Evolutionary conservation across 2,888 invertebrate genomes (phyloP).

Genomic region (Oscheius sp.): DNA sequence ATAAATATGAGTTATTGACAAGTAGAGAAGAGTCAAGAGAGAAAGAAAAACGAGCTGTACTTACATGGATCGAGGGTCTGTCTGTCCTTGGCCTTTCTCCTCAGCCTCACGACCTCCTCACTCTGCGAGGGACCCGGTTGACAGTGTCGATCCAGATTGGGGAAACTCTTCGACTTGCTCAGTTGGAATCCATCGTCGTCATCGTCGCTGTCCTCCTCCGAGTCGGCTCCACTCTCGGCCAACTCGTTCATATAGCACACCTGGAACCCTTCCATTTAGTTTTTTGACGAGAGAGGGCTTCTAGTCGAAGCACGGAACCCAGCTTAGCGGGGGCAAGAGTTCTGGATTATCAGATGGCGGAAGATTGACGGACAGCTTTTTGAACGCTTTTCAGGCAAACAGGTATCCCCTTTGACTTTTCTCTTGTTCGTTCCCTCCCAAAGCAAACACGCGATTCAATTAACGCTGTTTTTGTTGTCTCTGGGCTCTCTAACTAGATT

Average conservation of each 20-base stretch:
- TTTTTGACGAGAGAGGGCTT: background rate
- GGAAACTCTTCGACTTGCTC: constrained; percentile 47
- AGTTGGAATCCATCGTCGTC: constrained; percentile 23
- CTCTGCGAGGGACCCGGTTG: constrained; percentile 25
- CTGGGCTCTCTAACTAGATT: too few relatives aligned
- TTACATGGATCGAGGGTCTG: constrained; percentile 35
- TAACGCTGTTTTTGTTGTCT: too few relatives aligned
- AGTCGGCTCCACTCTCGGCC: constrained; percentile 47
- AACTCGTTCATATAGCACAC: constrained; percentile 76
- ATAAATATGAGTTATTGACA: too few relatives aligned
- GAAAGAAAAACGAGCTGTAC: background rate
- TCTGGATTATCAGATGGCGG: constrained; percentile 21
- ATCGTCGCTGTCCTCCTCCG: constrained; percentile 40
- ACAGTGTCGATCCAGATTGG: constrained; percentile 41
- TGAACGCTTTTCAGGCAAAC: background rate
- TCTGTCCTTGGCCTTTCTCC: constrained; percentile 30
- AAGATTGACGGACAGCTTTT: background rate
- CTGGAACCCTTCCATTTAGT: constrained; percentile 78
- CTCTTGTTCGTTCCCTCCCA: too few relatives aligned
- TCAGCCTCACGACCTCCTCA: constrained; percentile 22
- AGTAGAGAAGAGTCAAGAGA: too few relatives aligned
- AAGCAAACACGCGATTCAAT: too few relatives aligned
- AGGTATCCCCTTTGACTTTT: background rate
- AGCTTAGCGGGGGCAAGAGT: constrained; percentile 10
- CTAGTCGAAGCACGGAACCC: background rate